phyloP scores from a whole-genome alignment of 2,888 invertebrate species.

The Drosophila kuntzei region DNA sequence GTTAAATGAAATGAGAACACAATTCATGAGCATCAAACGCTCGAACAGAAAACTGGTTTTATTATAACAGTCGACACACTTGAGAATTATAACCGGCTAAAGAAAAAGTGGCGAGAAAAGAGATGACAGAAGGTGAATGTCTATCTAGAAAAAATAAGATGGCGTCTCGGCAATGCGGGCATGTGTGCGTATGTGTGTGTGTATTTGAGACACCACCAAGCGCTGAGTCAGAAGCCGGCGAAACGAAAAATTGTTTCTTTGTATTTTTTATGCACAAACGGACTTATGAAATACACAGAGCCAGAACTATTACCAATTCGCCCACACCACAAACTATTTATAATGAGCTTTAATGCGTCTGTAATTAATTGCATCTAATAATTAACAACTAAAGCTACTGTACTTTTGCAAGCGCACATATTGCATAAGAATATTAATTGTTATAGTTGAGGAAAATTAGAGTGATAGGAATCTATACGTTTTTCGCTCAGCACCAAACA shows the following conservation, averaged over 20 bases:
- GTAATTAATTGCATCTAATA: not conserved
- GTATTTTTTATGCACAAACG: not conserved
- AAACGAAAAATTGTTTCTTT: constrained; percentile 1
- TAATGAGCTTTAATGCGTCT: not conserved
- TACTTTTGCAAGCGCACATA: constrained; percentile 9
- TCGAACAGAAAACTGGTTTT: constrained; percentile 54
- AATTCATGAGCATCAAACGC: not conserved
- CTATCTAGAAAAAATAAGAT: constrained; percentile 58
- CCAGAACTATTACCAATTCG: not conserved
- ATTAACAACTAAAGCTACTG: constrained; percentile 5
- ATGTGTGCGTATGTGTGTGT: constrained; percentile 14
- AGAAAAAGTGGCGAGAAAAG: constrained; percentile 27
- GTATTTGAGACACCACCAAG: constrained; percentile 19
- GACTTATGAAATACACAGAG: not conserved
- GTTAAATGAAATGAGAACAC: constrained; percentile 39
- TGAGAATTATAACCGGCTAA: constrained; percentile 30
- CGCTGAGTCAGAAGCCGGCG: constrained; percentile 62
- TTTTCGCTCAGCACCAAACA: not conserved
- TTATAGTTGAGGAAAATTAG: not conserved
- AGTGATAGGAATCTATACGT: not conserved
- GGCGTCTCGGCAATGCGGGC: constrained; percentile 41
- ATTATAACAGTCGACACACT: constrained; percentile 9
- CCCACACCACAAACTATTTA: not conserved
- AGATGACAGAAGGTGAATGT: constrained; percentile 49
- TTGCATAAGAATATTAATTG: constrained; percentile 39